Conservation (phyloP, 53 echinoderm and acorn worm species). For the Antedon mediterranea region DNA sequence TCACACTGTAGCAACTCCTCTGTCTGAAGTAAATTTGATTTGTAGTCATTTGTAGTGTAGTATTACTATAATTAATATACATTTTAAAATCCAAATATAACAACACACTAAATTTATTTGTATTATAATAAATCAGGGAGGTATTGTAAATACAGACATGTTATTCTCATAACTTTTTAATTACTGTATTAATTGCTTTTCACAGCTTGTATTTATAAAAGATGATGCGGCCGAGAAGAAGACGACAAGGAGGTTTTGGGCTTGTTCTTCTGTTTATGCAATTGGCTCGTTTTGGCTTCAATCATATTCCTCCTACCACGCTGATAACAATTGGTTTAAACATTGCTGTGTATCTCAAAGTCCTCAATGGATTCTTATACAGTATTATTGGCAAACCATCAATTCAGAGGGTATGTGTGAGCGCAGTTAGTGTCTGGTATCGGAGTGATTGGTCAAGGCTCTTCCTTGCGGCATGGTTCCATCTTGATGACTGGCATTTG, state of each 20-base stretch:
- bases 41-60: too few species aligned
- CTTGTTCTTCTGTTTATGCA: slow-evolving; percentile 55
- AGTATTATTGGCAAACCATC: slow-evolving; percentile 24
- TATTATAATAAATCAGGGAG: too few species aligned
- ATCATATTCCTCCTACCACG: slow-evolving; percentile 71
- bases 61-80: too few species aligned
- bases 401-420: slow-evolving; percentile 70
- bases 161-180: too few species aligned
- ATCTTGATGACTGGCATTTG: slow-evolving; percentile 83
- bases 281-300: slow-evolving; percentile 53
- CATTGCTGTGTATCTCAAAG: slow-evolving; percentile 61
- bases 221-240: slow-evolving; percentile 37
- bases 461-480: slow-evolving; percentile 79
- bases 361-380: neutral
- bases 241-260: slow-evolving; percentile 46
- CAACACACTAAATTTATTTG: too few species aligned
- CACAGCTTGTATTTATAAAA: neutral
- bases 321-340: slow-evolving; percentile 62
- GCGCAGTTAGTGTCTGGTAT: slow-evolving; percentile 66
- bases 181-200: too few species aligned
- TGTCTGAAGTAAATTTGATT: too few species aligned
- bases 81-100: too few species aligned
- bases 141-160: too few species aligned
- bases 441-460: slow-evolving; percentile 73
- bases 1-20: too few species aligned